Conservation (phyloP, 2,888 invertebrate genomes). For the Dioctria linearis region DNA sequence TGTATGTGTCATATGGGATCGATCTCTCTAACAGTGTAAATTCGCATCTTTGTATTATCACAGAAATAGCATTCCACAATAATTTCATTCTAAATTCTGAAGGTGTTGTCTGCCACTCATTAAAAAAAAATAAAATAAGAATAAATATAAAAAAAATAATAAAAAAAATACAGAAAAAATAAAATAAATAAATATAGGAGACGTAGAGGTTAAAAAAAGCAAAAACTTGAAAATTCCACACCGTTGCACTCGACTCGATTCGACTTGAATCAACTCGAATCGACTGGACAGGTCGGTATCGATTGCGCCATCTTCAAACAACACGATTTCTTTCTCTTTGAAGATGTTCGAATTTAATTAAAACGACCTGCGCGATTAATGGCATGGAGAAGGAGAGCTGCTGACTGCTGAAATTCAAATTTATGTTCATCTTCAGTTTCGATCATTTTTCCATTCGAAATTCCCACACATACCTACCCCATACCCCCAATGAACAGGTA, state of each 20-base stretch:
- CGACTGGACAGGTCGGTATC: conserved; percentile 27
- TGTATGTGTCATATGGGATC: neutral
- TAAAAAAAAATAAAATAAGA: neutral
- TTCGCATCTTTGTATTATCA: conserved; percentile 6
- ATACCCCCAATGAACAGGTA: neutral
- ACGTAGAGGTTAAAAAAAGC: conserved; percentile 15
- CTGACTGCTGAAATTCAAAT: conserved; percentile 58
- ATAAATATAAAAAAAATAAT: too few relatives aligned
- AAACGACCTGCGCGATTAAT: conserved; percentile 53
- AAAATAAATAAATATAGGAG: conserved; percentile 26
- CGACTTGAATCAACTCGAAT: too few relatives aligned
- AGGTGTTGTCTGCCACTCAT: neutral
- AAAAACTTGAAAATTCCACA: conserved; percentile 51
- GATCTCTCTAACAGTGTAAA: neutral
- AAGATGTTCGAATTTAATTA: conserved; percentile 54
- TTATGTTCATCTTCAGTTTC: conserved; percentile 60
- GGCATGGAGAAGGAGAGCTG: conserved; percentile 18
- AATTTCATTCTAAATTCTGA: conserved; percentile 24
- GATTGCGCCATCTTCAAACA: conserved; percentile 56
- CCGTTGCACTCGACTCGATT: neutral
- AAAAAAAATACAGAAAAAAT: too few relatives aligned
- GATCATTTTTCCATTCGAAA: conserved; percentile 56
- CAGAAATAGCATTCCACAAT: conserved; percentile 22
- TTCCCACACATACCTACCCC: conserved; percentile 45
- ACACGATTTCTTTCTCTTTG: conserved; percentile 35